Base-by-base conservation (phyloP, 2,888 invertebrate species). In the Rhabditophanes sp. region DNA sequence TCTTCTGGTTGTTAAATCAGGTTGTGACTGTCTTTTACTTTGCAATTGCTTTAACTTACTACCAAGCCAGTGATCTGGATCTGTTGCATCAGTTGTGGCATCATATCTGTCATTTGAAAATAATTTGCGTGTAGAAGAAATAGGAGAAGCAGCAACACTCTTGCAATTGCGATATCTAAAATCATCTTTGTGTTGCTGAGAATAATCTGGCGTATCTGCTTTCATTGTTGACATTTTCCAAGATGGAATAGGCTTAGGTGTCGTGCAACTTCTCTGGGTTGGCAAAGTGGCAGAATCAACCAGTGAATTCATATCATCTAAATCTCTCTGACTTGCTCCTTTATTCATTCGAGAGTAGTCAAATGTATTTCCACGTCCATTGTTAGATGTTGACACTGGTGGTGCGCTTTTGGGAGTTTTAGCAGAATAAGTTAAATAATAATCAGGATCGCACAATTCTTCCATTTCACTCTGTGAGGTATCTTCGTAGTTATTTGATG, bases 371-470 rank as follows among this genome's bases (percentile, higher is more conserved):
- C n/a, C n/a, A n/a, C n/a, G n/a, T n/a, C n/a, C n/a, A n/a, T n/a
- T n/a, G n/a, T n/a, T 39, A 8, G 42, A 35, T 5, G 32, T 37
- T 18, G 42, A 21, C 16, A 29, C 26, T 25, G 33, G n/a, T 9
- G 29, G 35, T 7, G 34, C 25, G n/a, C 35, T 19, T n/a, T 31
- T 25, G 6, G 42, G 24, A 6, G 29, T 29, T 11, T 27, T 39
- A n/a, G n/a, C n/a, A 15, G 45, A 44, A 38, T 51, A 55, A 30
- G 51, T 58, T 25, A 63, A 33, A 35, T 63, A 64, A 38, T 55
- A 63, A 20, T 64, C 56, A 1, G 63, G 63, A 34, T 63, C 60
- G 36, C 59, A 56, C 27, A 63, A 39, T 11, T 57, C 56, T 44
- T 63, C 62, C 58, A 62, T 56, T 29, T 57, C 62, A 27, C 46